Evolutionary conservation across 1,140 invertebrate genomes (phyloP).

Genomic region (Drosophila lini): DNA sequence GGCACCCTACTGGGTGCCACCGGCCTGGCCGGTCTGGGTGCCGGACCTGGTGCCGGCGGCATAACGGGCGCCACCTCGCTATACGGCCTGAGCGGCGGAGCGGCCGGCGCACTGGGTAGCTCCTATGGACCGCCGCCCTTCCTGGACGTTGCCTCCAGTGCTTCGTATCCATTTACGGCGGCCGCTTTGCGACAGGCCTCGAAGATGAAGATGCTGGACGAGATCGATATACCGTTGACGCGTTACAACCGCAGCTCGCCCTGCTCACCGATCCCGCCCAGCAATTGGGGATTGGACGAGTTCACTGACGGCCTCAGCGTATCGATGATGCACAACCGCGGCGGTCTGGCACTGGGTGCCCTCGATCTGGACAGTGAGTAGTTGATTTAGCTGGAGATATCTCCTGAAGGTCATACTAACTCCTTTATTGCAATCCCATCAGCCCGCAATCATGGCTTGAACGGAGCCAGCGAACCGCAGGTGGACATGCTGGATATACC

Average conservation of each 20-base stretch:
- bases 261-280: constrained; percentile 86
- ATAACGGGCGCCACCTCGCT: constrained; percentile 73
- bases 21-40: constrained; percentile 48
- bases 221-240: constrained; percentile 87
- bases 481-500: constrained; percentile 97
- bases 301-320: constrained; percentile 87
- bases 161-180: constrained; percentile 87
- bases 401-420: background rate
- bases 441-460: constrained; percentile 76
- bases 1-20: constrained; percentile 61
- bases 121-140: constrained; percentile 75
- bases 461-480: constrained; percentile 85
- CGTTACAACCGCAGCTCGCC: constrained; percentile 88
- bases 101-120: constrained; percentile 62
- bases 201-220: constrained; percentile 89
- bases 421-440: too few relatives aligned
- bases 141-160: constrained; percentile 75
- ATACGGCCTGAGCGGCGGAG: constrained; percentile 63
- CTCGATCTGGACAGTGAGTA: constrained; percentile 86
- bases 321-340: constrained; percentile 86
- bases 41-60: constrained; percentile 56
- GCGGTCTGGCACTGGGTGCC: constrained; percentile 85
- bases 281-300: constrained; percentile 87
- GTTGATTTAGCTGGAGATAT: background rate
- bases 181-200: constrained; percentile 86